These are phyloP conservation scores for Python bivittatus DNA, from an alignment of 2,113 vertebrate species.

Conservation along the genomic window DNA sequence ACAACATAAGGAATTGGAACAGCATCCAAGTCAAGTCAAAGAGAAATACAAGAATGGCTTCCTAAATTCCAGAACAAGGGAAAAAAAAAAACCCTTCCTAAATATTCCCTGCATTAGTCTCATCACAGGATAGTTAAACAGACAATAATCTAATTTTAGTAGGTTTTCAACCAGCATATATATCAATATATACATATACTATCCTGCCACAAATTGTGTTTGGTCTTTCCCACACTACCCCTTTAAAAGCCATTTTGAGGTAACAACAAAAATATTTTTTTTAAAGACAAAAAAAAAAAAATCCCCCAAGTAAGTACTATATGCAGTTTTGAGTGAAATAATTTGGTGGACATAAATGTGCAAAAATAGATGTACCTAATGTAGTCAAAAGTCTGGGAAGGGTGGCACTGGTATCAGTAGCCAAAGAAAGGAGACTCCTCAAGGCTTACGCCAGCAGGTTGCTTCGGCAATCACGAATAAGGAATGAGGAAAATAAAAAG, in stretches of 20 bases:
- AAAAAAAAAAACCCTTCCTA: conserved; percentile 10
- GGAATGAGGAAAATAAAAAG: neutral
- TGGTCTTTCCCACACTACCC: conserved; percentile 55
- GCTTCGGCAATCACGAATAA: neutral
- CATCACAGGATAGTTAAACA: conserved; percentile 31
- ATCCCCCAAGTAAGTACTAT: neutral
- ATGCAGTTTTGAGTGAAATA: neutral
- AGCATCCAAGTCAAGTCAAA: conserved; percentile 24
- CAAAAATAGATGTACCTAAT: conserved; percentile 27
- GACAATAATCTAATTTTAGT: conserved; percentile 19
- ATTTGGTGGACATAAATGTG: conserved; percentile 11
- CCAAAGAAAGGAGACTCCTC: conserved; percentile 34
- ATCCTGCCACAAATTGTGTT: conserved; percentile 47
- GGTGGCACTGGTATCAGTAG: neutral
- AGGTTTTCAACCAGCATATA: conserved; percentile 52
- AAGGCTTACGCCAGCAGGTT: conserved; percentile 23
- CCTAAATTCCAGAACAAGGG: conserved; percentile 14
- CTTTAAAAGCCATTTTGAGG: conserved; percentile 47
- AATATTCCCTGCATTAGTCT: conserved; percentile 15
- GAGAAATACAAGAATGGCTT: conserved; percentile 46
- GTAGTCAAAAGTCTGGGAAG: neutral
- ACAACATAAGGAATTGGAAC: neutral
- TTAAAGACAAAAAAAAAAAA: conserved; percentile 1
- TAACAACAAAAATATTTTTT: conserved; percentile 45
- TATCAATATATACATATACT: conserved; percentile 69